Evolutionary conservation across 37 sponge, comb jelly and placozoan species (phyloP), one percentile per base, ranked within the genome.

Genomic region (Beroe forskalii): DNA sequence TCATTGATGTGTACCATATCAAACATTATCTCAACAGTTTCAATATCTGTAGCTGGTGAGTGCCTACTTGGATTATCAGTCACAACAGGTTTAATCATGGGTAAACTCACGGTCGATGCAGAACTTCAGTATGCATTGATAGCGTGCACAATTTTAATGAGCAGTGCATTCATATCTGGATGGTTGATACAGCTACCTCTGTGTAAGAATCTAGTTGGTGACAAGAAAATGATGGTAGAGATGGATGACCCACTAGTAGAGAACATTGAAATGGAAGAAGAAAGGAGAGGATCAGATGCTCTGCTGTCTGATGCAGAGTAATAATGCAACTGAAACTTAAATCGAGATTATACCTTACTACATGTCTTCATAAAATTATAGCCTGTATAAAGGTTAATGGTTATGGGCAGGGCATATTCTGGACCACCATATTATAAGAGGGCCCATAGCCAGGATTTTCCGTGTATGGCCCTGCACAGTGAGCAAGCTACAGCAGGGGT

Each of bases 21-120:
- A 14, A 33, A 69, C 38, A 27, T 69, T 69, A 32, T 32, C 72
- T 69, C 72, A 3, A 69, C 72, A 35, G 72, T 33, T 37, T 69
- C 72, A 6, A 19, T 69, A 27, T 69, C 72, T 20, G 32, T 69
- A 36, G 72, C 72, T 35, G 72, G 72, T 1, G 72, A 69, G 72
- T 69, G 72, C 32, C 36, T 69, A 33, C 2, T 32, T 32, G 72
- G 72, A 14, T 19, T 69, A 20, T 6, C 32, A 36, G 28, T 69
- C 38, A 36, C 38, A 33, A 17, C 12, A 2, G 27, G 33, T 20
- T 32, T 69, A 37, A 9, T 17, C 4, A 27, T 69, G 1, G 72
- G 72, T 36, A 69, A 69, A 37, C 17, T 69, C 17, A 27, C 32
- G 36, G 20, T 9, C 4, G 72, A 69, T 69, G 72, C 27, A 32